A percentile compares a stretch with the other conserved stretches of the same genome.
These are phyloP conservation scores for Phrynocephalus versicolor DNA, from an alignment of 2,113 vertebrate species.

Conservation along the genomic window DNA sequence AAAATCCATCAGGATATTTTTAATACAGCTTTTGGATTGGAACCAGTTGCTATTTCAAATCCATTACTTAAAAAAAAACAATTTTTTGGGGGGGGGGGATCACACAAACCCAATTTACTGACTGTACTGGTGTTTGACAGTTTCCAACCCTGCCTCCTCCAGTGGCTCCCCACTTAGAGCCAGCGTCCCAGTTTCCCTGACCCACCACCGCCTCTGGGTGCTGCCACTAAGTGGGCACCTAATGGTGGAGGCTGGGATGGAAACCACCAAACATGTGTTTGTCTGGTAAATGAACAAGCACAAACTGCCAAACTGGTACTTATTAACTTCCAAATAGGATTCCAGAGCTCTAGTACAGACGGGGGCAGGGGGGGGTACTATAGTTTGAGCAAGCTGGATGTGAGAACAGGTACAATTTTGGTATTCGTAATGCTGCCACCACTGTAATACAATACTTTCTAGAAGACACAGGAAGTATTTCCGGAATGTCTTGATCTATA, in stretches of 20 bases:
- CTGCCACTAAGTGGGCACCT: too few relatives aligned
- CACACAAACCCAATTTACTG: neutral
- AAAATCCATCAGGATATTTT: neutral
- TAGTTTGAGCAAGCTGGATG: neutral
- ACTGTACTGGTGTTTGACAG: too few relatives aligned
- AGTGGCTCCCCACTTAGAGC: too few relatives aligned
- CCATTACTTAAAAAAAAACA: conserved; percentile 39
- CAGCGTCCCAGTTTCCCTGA: too few relatives aligned
- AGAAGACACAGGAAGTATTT: neutral
- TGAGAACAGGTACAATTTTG: neutral
- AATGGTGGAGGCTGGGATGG: too few relatives aligned
- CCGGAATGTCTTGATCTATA: neutral
- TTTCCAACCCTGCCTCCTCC: too few relatives aligned
- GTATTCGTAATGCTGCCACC: neutral
- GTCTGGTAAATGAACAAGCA: too few relatives aligned
- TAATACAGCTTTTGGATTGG: neutral
- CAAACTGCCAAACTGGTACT: neutral
- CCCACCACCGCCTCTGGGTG: too few relatives aligned
- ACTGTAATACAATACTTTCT: neutral
- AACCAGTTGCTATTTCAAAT: conserved; percentile 5
- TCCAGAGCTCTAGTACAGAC: neutral
- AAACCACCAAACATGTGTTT: too few relatives aligned
- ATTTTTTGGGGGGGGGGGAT: neutral
- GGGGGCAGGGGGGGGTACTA: neutral
- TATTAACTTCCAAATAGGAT: neutral